A percentile compares a stretch with the other conserved stretches of the same genome.
These are phyloP conservation scores for Drosophila percnosoma DNA, from an alignment of 2,888 invertebrate species.

Conservation along the genomic window DNA sequence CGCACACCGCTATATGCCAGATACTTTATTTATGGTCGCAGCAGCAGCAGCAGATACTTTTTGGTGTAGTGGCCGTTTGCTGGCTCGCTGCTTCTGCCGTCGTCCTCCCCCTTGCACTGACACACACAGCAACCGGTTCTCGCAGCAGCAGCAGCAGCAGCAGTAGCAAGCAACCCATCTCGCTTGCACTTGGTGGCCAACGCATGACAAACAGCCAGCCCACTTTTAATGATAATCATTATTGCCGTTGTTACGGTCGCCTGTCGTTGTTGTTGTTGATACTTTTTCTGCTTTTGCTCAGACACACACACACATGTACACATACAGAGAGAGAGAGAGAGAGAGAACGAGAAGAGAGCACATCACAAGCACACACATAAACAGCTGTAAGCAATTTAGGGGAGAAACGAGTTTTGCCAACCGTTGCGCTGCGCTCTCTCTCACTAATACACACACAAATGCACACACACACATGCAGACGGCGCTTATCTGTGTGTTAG, in stretches of 20 bases:
- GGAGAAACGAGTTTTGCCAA: slow-evolving; percentile 69
- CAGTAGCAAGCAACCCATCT: slow-evolving; percentile 35
- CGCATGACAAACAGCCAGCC: slow-evolving; percentile 76
- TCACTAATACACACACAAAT: slow-evolving; percentile 16
- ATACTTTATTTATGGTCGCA: slow-evolving; percentile 82
- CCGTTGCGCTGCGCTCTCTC: slow-evolving; percentile 41
- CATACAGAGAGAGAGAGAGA: neutral
- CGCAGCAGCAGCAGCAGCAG: slow-evolving; percentile 15
- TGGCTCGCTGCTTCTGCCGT: slow-evolving; percentile 19
- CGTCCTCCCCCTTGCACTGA: slow-evolving; percentile 13
- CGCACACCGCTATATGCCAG: slow-evolving; percentile 61
- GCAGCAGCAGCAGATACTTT: slow-evolving; percentile 69
- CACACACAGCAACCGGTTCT: slow-evolving; percentile 68
- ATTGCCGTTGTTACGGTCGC: slow-evolving; percentile 80
- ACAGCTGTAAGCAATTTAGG: slow-evolving; percentile 41
- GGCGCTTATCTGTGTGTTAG: slow-evolving; percentile 33
- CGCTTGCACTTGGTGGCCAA: slow-evolving; percentile 38
- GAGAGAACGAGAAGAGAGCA: slow-evolving; percentile 4
- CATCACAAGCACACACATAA: slow-evolving; percentile 4
- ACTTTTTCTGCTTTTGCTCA: slow-evolving; percentile 53
- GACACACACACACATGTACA: slow-evolving; percentile 31
- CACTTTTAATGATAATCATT: slow-evolving; percentile 83
- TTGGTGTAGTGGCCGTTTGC: slow-evolving; percentile 43
- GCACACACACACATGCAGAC: neutral
- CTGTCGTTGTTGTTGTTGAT: slow-evolving; percentile 52